These are phyloP conservation scores for Sphaeridia pumilis DNA, from an alignment of 2,888 invertebrate species.

Conservation along the genomic window DNA sequence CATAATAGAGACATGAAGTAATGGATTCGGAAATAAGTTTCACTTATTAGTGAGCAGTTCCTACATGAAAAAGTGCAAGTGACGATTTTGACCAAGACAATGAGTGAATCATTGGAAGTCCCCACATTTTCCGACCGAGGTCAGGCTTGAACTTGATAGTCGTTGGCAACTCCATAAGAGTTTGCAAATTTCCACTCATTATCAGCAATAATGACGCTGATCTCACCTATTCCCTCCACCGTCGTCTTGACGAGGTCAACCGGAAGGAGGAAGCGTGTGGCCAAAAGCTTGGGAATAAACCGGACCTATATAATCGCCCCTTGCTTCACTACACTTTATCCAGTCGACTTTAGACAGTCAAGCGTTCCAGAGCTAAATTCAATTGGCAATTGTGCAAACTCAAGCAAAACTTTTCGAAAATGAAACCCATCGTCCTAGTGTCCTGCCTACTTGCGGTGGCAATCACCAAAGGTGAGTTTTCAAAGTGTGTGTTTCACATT, in stretches of 20 bases:
- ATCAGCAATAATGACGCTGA: neutral
- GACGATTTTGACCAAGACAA: neutral
- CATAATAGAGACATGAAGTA: too few species aligned
- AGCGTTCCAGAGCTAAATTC: too few species aligned
- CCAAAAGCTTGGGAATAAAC: conserved; percentile 7
- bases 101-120: neutral
- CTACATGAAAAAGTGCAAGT: neutral
- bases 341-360: neutral
- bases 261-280: conserved; percentile 14
- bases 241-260: conserved; percentile 12
- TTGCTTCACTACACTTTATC: neutral
- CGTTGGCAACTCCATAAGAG: neutral
- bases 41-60: neutral
- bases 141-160: neutral
- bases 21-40: too few species aligned
- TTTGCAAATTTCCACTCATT: neutral
- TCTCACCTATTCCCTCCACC: neutral
- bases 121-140: conserved; percentile 1
- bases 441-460: too few species aligned
- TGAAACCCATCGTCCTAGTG: too few species aligned
- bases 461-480: too few species aligned
- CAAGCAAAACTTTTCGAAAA: too few species aligned
- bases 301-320: conserved; percentile 11
- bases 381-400: too few species aligned
- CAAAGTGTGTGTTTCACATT: neutral